Evolutionary conservation across 1,140 invertebrate genomes (phyloP), one percentile per base, ranked within the genome.

Genomic region (Listronotus bonariensis): DNA sequence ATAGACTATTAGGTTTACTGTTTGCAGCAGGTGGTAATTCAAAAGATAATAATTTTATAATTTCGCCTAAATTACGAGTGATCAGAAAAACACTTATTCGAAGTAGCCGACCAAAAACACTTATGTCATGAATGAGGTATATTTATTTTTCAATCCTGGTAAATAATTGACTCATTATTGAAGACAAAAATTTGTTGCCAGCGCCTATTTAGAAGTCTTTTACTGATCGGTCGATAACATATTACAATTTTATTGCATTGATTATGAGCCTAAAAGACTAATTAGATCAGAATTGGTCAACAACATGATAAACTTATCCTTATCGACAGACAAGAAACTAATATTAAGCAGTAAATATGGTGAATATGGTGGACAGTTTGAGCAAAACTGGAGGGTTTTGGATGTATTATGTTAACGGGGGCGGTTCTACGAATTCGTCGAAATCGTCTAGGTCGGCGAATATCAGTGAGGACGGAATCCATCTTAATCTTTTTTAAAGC

Each of bases 331-430:
- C 10, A 53, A 15, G 18, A 36, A 48, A 48, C 42, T 10, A 59
- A 32, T 9, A 46, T 40, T 15, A 48, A 10, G 15, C 32, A 41
- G n/a, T 14, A 36, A 36, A 14, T 18, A 26, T 53, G 17, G 14
- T 32, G 48, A 18, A 36, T 43, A 57, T 67, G 65, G 52, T 66
- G 55, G 49, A 65, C 51, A 36, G 60, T 64, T 65, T 64, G 65
- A 61, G 68, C 68, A 67, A 59, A 45, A 62, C 68, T 76, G 65
- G 82, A 78, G 45, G 83, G 83, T 77, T 82, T 85, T 31, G 85
- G 86, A 78, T 88, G 86, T 58, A 87, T 83, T 73, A 88, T 87
- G 71, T 87, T 87, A 51, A 87, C 85, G 18, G 86, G 85, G 86
- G 86, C 42, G 86, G 86, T 57, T 85, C 84, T 61, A 85, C 82